Conservation (phyloP, 2,888 invertebrate species). For the Scelioninae gen. 1 region DNA sequence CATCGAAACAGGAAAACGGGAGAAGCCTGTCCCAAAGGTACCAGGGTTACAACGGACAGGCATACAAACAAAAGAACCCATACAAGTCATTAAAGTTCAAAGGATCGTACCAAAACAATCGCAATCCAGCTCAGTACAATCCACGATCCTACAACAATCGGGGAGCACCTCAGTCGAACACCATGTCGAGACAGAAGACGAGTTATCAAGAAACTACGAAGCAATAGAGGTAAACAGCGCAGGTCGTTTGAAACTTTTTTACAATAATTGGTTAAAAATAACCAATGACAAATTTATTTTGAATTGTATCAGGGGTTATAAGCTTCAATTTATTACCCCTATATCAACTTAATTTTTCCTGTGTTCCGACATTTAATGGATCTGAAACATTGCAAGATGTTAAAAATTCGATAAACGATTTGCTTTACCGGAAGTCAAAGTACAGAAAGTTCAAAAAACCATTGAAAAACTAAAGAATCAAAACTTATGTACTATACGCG, state of each 20-base stretch:
- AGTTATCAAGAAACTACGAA: not conserved
- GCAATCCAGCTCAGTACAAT: no score
- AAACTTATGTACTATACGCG: conserved; percentile 46
- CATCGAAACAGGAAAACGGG: conserved; percentile 18
- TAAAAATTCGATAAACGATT: conserved; percentile 4
- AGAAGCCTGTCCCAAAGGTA: conserved; percentile 15
- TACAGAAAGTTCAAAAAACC: not conserved
- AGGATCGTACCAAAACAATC: no score
- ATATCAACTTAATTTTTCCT: not conserved
- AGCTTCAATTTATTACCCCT: not conserved
- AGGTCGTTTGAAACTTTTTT: conserved; percentile 4
- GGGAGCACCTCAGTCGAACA: no score
- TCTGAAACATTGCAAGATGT: not conserved
- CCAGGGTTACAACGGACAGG: conserved; percentile 17
- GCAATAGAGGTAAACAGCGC: not conserved
- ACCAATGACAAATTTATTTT: conserved; percentile 6
- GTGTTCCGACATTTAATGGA: not conserved
- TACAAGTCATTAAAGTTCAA: conserved; percentile 24
- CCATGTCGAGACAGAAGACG: not conserved
- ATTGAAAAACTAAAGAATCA: conserved; percentile 1
- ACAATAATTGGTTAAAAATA: conserved; percentile 14
- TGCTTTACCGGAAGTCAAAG: conserved; percentile 40
- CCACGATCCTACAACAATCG: no score
- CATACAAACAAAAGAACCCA: not conserved
- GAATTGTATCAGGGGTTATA: conserved; percentile 15